Percentiles rank a stretch among this genome's conserved stretches.
Evolutionary conservation across 2,888 invertebrate species (phyloP).

Genomic region (Chalcis sispes): DNA sequence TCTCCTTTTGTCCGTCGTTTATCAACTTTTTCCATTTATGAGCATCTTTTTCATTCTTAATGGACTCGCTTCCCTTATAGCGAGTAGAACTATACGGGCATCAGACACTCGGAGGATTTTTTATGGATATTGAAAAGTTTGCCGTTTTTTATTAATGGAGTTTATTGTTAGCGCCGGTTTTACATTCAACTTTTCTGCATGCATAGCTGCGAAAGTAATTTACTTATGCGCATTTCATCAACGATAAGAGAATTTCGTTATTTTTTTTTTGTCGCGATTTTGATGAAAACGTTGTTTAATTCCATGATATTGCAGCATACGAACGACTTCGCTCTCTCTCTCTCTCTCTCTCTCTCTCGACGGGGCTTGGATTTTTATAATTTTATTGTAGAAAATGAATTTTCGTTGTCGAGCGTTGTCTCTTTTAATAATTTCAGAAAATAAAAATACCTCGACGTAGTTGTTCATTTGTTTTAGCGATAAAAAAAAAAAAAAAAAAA

Average conservation of each 20-base stretch:
- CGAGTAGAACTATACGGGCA: no score
- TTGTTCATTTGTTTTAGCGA: no score
- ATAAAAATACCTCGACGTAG: no score
- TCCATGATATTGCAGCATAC: no score
- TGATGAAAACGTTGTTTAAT: not conserved
- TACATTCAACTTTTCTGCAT: conserved; percentile 13
- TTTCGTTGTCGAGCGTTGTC: no score
- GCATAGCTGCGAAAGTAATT: conserved; percentile 2
- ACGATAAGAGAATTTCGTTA: conserved; percentile 29
- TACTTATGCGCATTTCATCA: conserved; percentile 13
- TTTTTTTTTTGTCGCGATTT: not conserved
- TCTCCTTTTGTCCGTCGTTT: not conserved
- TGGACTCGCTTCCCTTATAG: conserved; percentile 31
- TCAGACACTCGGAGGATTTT: conserved; percentile 11
- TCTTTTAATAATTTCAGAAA: no score
- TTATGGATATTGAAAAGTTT: conserved; percentile 38
- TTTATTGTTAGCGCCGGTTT: conserved; percentile 26
- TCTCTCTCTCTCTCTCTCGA: no score
- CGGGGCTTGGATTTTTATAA: no score
- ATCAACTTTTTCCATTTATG: not conserved
- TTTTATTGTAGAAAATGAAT: no score
- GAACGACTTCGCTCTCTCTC: no score
- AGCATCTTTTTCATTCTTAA: conserved; percentile 35
- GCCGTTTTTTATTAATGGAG: conserved; percentile 3
- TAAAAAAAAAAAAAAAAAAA: no score